Conservation (phyloP, 1,140 invertebrate species). For the Popillia japonica region DNA sequence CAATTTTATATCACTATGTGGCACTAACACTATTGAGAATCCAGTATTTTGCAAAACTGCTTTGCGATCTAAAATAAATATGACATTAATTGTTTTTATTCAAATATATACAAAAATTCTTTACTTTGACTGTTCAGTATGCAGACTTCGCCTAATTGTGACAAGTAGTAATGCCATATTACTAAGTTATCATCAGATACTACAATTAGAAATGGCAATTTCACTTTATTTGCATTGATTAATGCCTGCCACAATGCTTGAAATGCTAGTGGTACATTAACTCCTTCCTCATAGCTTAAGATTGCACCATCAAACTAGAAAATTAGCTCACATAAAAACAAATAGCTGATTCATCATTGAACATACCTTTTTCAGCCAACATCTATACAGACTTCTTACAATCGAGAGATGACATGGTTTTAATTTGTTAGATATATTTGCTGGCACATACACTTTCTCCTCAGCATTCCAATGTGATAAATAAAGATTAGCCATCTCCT, state of each 20-base stretch:
- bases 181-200: neutral
- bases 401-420: neutral
- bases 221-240: neutral
- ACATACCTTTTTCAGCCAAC: constrained; percentile 17
- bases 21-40: constrained; percentile 22
- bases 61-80: constrained; percentile 7
- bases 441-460: constrained; percentile 7
- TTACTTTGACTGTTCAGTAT: constrained; percentile 35
- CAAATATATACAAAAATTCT: neutral
- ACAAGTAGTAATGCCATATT: constrained; percentile 21
- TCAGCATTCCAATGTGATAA: constrained; percentile 17
- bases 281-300: constrained; percentile 25
- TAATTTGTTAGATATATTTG: neutral
- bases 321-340: neutral
- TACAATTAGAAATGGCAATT: constrained; percentile 7
- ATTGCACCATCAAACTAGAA: constrained; percentile 12
- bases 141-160: neutral
- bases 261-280: constrained; percentile 14
- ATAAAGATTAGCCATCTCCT: constrained; percentile 22
- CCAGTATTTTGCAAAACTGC: neutral
- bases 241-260: constrained; percentile 27
- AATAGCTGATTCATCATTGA: neutral
- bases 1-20: constrained; percentile 2
- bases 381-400: constrained; percentile 10
- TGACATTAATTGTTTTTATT: neutral